Conservation (phyloP, 2,797 vertebrate species). For the Cynopterus sphinx region DNA sequence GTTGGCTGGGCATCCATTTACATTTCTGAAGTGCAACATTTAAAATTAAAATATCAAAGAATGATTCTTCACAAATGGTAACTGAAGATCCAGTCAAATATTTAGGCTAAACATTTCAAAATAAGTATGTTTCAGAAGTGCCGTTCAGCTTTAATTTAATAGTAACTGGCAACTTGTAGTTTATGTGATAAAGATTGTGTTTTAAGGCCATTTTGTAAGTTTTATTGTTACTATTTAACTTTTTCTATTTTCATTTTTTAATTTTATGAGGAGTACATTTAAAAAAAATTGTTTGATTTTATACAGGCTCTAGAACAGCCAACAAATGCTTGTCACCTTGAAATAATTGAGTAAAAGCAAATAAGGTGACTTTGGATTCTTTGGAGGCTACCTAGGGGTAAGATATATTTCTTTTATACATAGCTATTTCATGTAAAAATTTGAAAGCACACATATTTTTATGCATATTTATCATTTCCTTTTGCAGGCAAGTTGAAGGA, state of each 20-base stretch:
- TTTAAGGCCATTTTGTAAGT: not conserved
- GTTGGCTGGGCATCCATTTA: constrained; percentile 54
- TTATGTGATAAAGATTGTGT: not conserved
- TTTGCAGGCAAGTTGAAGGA: not conserved
- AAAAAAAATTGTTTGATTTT: not conserved
- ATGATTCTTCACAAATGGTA: constrained; percentile 63
- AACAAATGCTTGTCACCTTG: constrained; percentile 66
- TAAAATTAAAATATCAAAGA: constrained; percentile 58
- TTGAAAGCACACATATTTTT: constrained; percentile 73
- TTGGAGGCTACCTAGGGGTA: not conserved
- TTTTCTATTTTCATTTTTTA: constrained; percentile 32
- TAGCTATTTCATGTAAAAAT: constrained; percentile 24
- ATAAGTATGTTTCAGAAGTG: not conserved
- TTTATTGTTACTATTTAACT: not conserved
- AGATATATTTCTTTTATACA: constrained; percentile 4
- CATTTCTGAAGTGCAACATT: constrained; percentile 60
- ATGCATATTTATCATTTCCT: constrained; percentile 42
- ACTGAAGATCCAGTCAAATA: not conserved
- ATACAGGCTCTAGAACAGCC: constrained; percentile 4
- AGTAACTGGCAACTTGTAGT: not conserved
- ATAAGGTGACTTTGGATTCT: not conserved
- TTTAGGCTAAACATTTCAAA: not conserved
- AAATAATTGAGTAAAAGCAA: not conserved
- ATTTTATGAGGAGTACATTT: constrained; percentile 17
- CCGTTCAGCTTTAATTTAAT: not conserved